Evolutionary conservation across 2,797 vertebrate genomes (phyloP), one percentile per base, ranked within the genome.

Genomic region (Notolabrus celidotus): DNA sequence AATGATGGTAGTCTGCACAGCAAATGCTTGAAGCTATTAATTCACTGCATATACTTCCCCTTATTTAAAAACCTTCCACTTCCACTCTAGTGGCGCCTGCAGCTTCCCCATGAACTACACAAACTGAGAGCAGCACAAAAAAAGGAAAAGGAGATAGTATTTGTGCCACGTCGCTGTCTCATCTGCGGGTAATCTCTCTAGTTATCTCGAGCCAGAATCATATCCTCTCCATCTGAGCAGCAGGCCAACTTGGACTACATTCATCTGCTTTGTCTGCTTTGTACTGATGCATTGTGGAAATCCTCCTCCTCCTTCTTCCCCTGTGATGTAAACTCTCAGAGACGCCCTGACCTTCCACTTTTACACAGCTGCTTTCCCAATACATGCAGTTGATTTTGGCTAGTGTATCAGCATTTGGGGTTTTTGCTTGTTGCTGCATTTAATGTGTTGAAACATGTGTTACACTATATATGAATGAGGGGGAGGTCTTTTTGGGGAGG

Each of bases 201-300:
- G 50, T 51, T 67, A 66, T 83, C 77, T 78, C 10, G 7, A 36
- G 77, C 77, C 84, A 83, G 69, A 60, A 33, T 72, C 65, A 55
- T 25, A 71, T 84, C 75, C 82, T 72, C 60, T 43, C 76, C 81
- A 77, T 80, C 75, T 82, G 79, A 77, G 58, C 54, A 10, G 10
- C 62, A 54, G 52, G 62, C 56, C 49, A 41, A 71, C 60, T 76
- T 61, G 50, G 53, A 62, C 56, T 49, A 10, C 17, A 50, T 54
- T 51, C 11, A 1, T 25, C 56, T 58, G 42, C 55, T 79, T 71
- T 56, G 49, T 74, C 57, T 71, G 55, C 53, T 43, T 23, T 17
- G 42, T 36, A 23, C n/a, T 56, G 50, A 59, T 41, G 59, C 47
- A 41, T 56, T 7, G 16, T 39, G 47, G 43, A 59, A 55, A 43